Base-by-base conservation (phyloP, 2,888 invertebrate genomes). In the Phasia obesa region DNA sequence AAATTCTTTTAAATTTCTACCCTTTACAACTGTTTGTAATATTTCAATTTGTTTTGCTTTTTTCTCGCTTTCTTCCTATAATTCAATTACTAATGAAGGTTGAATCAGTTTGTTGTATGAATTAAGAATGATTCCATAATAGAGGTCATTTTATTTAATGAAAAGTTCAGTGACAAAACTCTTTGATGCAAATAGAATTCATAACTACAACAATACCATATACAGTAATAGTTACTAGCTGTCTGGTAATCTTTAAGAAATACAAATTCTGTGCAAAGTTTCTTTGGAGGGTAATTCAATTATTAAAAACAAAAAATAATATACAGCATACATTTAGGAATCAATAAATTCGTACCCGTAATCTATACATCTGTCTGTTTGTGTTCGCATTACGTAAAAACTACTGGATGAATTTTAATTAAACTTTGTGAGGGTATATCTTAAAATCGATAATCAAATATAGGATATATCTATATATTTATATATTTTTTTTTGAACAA, bases 41-140 rank as follows among this genome's bases (percentile, higher is more conserved):
- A 79, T 65, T 65, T 67, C 4, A 78, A 53, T 67, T 80, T 51
- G 51, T 59, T 60, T 21, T n/a, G n/a, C 9, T 44, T 31, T 53
- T 64, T 17, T 21, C 25, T 49, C 7, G 44, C 59, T 73, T 65
- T 71, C 38, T 57, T 71, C 21, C 60, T 71, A 75, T 83, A 83
- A 83, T 83, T 83, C 79, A 83, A 83, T 79, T 83, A 83, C 79
- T 83, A 71, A 71, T 71, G 79, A 83, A 83, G 83, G 83, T 79
- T 79, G 71, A 83, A 83, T 83, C 79, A 79, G 67, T 83, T 83
- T 21, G 65, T 70, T 74, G 55, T 57, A 55, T 62, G n/a, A 75
- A 19, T 27, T 4, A 23, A 47, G 25, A 53, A 51, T 42, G 59
- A 65, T 74, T 75, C 74, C 82, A 78, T 75, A 82, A 44, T 62